A percentile compares a stretch with the other conserved stretches of the same genome.
Conservation (phyloP, 2,797 vertebrate genomes). For the Acomys russatus region DNA sequence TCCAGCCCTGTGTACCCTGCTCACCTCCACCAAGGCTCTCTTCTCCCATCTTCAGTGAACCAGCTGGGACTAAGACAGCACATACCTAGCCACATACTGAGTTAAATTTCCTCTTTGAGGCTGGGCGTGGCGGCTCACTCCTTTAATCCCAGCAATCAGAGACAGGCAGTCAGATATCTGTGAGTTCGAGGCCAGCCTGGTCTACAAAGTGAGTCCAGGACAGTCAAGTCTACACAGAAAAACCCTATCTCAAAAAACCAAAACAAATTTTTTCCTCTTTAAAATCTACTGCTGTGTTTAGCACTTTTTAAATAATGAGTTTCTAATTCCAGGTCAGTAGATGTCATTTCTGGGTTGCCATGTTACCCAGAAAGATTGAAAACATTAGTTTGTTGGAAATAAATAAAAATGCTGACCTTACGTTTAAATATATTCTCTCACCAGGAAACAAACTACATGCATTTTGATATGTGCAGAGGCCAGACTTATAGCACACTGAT, state of each 20-base stretch:
- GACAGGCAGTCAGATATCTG: no score
- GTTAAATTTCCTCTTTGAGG: neutral
- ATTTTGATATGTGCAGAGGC: neutral
- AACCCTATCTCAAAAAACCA: no score
- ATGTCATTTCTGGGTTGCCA: neutral
- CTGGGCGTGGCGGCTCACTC: no score
- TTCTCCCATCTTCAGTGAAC: neutral
- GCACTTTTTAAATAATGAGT: slow-evolving; percentile 21
- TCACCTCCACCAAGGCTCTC: neutral
- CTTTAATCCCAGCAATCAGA: no score
- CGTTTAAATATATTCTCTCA: slow-evolving; percentile 18
- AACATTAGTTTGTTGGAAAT: slow-evolving; percentile 62
- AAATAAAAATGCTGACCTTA: slow-evolving; percentile 18
- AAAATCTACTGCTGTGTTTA: neutral
- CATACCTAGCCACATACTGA: neutral
- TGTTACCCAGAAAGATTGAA: slow-evolving; percentile 24
- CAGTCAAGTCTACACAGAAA: no score
- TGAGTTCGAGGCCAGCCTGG: no score
- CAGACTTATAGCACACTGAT: slow-evolving; percentile 50
- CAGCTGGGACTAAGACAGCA: neutral
- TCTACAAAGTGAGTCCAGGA: no score
- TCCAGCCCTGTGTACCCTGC: neutral
- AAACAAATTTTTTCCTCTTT: neutral
- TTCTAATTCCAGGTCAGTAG: slow-evolving; percentile 47
- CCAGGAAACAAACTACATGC: slow-evolving; percentile 36